Conservation (phyloP, 2,888 invertebrate genomes). For the Willowsia nigromaculata region DNA sequence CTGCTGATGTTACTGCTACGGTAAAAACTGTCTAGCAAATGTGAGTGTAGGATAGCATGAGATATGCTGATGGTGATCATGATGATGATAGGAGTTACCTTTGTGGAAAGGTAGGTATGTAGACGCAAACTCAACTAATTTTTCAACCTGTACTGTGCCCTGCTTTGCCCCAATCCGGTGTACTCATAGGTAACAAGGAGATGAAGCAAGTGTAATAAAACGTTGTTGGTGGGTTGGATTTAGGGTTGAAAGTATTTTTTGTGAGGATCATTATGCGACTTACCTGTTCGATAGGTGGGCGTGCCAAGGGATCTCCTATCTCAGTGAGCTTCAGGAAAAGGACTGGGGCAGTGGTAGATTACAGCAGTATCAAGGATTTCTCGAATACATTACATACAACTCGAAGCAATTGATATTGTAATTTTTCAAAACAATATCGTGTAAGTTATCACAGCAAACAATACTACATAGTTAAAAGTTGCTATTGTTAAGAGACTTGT, state of each 20-base stretch:
- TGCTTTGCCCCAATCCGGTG: neutral
- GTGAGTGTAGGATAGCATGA: neutral
- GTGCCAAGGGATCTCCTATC: neutral
- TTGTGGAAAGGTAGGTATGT: constrained; percentile 44
- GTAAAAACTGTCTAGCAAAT: too few species aligned
- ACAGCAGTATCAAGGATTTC: too few species aligned
- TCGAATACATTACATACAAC: too few species aligned
- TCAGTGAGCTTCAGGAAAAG: neutral
- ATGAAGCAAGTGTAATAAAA: neutral
- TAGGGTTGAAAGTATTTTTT: constrained; percentile 42
- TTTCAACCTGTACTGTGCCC: constrained; percentile 48
- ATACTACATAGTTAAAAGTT: too few species aligned
- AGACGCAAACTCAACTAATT: constrained; percentile 65
- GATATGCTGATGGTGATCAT: neutral
- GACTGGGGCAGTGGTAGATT: too few species aligned
- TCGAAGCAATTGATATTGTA: too few species aligned
- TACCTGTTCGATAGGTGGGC: constrained; percentile 23
- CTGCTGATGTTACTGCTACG: neutral
- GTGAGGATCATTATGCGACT: neutral
- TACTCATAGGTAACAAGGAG: neutral
- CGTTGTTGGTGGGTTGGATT: constrained; percentile 50
- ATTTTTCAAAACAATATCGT: too few species aligned
- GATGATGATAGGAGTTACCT: constrained; percentile 60
- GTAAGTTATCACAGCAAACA: too few species aligned
- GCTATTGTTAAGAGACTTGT: too few species aligned